These are phyloP conservation scores for Riptortus pedestris DNA, from an alignment of 1,140 invertebrate genomes.

Conservation along the genomic window DNA sequence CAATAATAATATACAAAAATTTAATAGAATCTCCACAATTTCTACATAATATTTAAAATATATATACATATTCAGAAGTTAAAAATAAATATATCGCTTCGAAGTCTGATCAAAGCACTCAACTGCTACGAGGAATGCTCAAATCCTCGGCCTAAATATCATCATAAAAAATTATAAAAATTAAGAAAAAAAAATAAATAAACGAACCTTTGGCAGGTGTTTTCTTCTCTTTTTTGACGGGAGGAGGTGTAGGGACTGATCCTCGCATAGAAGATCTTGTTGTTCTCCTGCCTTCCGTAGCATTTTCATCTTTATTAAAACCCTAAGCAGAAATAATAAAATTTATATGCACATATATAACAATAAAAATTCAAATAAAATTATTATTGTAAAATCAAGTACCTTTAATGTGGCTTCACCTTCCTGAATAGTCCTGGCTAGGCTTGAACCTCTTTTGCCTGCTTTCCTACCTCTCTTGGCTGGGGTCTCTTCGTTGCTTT, in stretches of 20 bases:
- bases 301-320: conserved; percentile 35
- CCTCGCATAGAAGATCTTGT: conserved; percentile 42
- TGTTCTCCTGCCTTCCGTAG: conserved; percentile 41
- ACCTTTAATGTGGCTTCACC: conserved; percentile 43
- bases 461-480: conserved; percentile 38
- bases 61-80: not conserved
- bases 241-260: conserved; percentile 38
- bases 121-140: not conserved
- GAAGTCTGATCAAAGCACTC: conserved; percentile 11
- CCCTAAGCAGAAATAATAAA: conserved; percentile 31
- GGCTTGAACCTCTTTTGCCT: conserved; percentile 41
- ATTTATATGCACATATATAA: conserved; percentile 18
- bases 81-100: not conserved
- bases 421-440: conserved; percentile 41
- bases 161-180: conserved; percentile 9
- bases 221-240: conserved; percentile 41
- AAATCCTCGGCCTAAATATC: conserved; percentile 20
- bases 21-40: not conserved
- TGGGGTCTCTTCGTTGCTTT: conserved; percentile 37
- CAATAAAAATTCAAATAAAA: conserved; percentile 29
- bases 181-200: not conserved
- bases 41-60: not conserved
- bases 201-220: conserved; percentile 33
- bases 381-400: conserved; percentile 23
- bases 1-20: not conserved